Conservation (phyloP, 2,888 invertebrate species). For the Volucella zonaria region DNA sequence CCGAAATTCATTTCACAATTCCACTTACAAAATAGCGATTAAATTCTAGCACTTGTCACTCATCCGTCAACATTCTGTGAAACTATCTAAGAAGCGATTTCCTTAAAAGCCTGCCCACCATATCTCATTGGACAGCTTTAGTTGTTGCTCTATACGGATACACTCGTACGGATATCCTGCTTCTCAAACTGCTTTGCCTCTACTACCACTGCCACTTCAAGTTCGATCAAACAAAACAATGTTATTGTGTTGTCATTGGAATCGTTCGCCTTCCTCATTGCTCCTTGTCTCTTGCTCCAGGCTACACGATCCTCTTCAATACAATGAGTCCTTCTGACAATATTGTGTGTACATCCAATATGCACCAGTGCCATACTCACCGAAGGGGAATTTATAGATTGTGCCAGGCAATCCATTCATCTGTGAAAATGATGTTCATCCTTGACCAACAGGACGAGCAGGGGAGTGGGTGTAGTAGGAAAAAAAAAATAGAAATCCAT, state of each 20-base stretch:
- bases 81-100: constrained; percentile 52
- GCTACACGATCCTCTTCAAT: not conserved
- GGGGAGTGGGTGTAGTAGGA: too few species aligned
- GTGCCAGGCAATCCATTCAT: constrained; percentile 50
- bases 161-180: too few species aligned
- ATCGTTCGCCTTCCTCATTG: constrained; percentile 12
- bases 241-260: constrained; percentile 40
- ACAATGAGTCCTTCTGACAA: not conserved
- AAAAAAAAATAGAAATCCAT: constrained; percentile 47
- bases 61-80: constrained; percentile 54
- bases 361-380: not conserved
- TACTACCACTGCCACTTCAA: constrained; percentile 27
- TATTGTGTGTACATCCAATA: constrained; percentile 25
- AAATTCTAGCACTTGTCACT: constrained; percentile 59
- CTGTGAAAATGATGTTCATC: constrained; percentile 60
- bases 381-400: constrained; percentile 52
- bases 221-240: constrained; percentile 41
- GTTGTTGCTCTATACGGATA: constrained; percentile 18
- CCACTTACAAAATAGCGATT: constrained; percentile 52
- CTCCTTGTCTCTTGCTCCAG: not conserved
- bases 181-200: not conserved
- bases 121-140: constrained; percentile 50
- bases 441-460: constrained; percentile 52
- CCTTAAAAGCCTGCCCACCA: constrained; percentile 65
- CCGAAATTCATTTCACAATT: constrained; percentile 52